Conservation (phyloP, 2,797 vertebrate genomes). For the Agapornis canus region DNA sequence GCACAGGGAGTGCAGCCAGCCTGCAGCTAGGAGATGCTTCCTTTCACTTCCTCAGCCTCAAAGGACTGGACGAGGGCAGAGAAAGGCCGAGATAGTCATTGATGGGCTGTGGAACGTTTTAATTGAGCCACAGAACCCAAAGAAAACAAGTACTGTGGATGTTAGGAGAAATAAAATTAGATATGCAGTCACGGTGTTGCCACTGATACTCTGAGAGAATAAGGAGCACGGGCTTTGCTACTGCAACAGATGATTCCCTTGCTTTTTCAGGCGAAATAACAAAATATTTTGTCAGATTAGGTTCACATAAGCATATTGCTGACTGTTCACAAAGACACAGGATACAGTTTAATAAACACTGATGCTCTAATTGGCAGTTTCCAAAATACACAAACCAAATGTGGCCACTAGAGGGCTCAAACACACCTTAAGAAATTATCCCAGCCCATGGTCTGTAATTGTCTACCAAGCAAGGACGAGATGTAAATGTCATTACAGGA, state of each 20-base stretch:
- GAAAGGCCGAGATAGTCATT: neutral
- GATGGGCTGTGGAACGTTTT: neutral
- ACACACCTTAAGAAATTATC: neutral
- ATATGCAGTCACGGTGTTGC: neutral
- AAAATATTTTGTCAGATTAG: conserved; percentile 2
- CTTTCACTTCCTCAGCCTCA: rapidly evolving
- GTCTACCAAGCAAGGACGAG: neutral
- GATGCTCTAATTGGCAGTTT: neutral
- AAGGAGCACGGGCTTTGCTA: neutral
- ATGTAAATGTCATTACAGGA: rapidly evolving
- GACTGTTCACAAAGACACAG: neutral
- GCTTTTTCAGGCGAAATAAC: neutral
- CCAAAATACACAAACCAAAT: neutral
- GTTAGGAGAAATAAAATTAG: neutral
- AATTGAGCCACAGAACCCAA: neutral
- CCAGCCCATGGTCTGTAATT: neutral
- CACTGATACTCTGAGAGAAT: neutral
- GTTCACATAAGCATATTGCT: neutral
- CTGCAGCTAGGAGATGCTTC: neutral
- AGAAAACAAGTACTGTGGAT: rapidly evolving
- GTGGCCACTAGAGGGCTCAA: neutral
- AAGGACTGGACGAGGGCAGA: neutral
- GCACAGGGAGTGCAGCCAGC: neutral
- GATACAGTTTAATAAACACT: neutral
- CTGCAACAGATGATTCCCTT: neutral